These are phyloP conservation scores for Notarius lentiginosus DNA, from an alignment of 2,113 vertebrate genomes.

Conservation along the genomic window DNA sequence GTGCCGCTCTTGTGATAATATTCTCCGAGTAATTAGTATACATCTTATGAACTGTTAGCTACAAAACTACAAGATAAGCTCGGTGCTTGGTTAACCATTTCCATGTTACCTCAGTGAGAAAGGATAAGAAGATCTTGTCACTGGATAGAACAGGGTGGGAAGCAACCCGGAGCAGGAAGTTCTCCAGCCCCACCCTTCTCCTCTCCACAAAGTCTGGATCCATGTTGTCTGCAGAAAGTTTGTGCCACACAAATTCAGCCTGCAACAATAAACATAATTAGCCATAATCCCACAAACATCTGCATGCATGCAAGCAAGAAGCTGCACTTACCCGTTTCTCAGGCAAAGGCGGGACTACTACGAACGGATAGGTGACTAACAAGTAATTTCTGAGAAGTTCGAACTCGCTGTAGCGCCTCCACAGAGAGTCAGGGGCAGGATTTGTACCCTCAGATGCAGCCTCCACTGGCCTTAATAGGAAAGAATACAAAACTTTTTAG, in stretches of 20 bases:
- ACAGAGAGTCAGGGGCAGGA: slow-evolving; percentile 84
- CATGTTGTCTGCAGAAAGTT: slow-evolving; percentile 96
- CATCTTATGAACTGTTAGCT: neutral
- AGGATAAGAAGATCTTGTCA: slow-evolving; percentile 87
- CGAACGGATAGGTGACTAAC: slow-evolving; percentile 81
- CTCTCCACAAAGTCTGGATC: slow-evolving; percentile 97
- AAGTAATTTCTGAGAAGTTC: slow-evolving; percentile 90
- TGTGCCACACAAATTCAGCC: slow-evolving; percentile 99
- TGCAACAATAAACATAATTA: slow-evolving; percentile 60
- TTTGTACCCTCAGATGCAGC: slow-evolving; percentile 77
- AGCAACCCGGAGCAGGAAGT: slow-evolving; percentile 90
- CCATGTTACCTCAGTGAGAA: slow-evolving; percentile 86
- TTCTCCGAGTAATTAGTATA: neutral
- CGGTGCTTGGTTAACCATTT: neutral
- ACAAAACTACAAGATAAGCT: neutral
- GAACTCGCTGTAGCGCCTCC: slow-evolving; percentile 96
- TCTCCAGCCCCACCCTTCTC: slow-evolving; percentile 91
- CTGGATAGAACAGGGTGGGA: slow-evolving; percentile 86
- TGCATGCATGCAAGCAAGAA: neutral
- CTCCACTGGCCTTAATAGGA: slow-evolving; percentile 76
- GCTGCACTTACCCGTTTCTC: slow-evolving; percentile 88
- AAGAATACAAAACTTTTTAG: neutral
- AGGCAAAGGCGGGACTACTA: slow-evolving; percentile 89
- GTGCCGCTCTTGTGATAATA: neutral
- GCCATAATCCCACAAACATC: neutral